Evolutionary conservation across 1,140 invertebrate genomes (phyloP).

Genomic region (Uloborus diversus): DNA sequence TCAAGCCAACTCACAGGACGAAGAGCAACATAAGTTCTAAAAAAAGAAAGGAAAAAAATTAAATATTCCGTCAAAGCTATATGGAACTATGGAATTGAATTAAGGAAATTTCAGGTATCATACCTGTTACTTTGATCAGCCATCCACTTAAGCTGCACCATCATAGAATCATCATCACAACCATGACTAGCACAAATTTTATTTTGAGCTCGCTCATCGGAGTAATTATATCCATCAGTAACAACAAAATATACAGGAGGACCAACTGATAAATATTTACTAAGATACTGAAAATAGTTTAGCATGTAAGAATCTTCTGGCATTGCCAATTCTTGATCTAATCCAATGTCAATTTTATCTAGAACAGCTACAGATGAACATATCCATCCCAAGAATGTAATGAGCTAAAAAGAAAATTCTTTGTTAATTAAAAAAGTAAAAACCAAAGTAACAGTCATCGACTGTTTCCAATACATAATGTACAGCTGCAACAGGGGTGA

Average conservation of each 20-base stretch:
- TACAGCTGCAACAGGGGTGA: no score
- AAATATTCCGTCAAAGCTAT: no score
- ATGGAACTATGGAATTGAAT: neutral
- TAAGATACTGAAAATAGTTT: conserved; percentile 78
- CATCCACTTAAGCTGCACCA: conserved; percentile 72
- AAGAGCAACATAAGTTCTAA: conserved; percentile 80
- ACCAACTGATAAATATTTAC: conserved; percentile 80
- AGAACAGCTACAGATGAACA: conserved; percentile 66
- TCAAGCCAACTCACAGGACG: conserved; percentile 88
- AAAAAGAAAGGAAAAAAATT: conserved; percentile 44
- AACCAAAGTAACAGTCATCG: no score
- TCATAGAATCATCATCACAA: conserved; percentile 83
- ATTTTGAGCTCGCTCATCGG: conserved; percentile 74
- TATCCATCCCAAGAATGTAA: conserved; percentile 64
- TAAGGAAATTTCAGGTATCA: neutral
- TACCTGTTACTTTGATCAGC: conserved; percentile 48
- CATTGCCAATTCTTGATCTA: conserved; percentile 71
- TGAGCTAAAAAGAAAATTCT: conserved; percentile 39
- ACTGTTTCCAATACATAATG: no score
- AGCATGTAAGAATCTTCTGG: conserved; percentile 88
- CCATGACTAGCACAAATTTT: conserved; percentile 75
- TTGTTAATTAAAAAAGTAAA: no score
- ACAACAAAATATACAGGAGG: conserved; percentile 93
- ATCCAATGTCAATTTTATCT: conserved; percentile 67
- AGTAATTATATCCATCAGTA: conserved; percentile 79